Evolutionary conservation across 2,888 invertebrate species (phyloP), one percentile per base, ranked within the genome.

Genomic region (Vanessa cardui): DNA sequence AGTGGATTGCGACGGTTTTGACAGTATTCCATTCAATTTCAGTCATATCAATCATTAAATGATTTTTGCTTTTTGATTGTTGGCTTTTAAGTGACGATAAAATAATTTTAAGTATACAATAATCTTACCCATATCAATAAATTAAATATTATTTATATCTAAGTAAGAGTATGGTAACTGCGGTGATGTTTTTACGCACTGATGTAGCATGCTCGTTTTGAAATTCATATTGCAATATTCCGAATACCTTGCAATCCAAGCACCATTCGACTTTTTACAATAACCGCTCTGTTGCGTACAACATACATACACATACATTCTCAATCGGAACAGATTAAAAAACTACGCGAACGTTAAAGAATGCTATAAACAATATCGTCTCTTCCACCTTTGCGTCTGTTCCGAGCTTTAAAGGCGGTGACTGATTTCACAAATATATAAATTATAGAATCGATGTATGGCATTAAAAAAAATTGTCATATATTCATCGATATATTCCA

Each of bases 301-400:
- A 39, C 39, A 39, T 12, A 12, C 39, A 39, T 12, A 39, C 39
- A 39, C 39, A 39, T 39, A 39, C 63, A 72, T 68, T 70, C 71
- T 69, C 44, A 63, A 64, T 68, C 60, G 63, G 58, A 64, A 45
- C 62, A 68, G 67, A 70, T 71, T 70, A 68, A 68, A 68, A 67
- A 68, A 52, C 65, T 61, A 66, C 60, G 50, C 47, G 44, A 58
- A 50, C 63, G 59, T 56, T 52, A 58, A 68, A 63, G 68, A 71
- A 72, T 69, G 64, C 69, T 65, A 71, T 69, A 67, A 68, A 67
- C 61, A 66, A 68, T 60, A 39, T 33, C 33, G 69, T 63, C 56
- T 52, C 59, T 64, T 66, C 65, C 70, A 72, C 54, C 66, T 69
- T 70, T 70, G 69, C 62, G 5, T 26, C 66, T 71, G 69, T 62